Conservation (phyloP, 35 echinoderm and acorn worm species). For the Ophioderma brevispina region DNA sequence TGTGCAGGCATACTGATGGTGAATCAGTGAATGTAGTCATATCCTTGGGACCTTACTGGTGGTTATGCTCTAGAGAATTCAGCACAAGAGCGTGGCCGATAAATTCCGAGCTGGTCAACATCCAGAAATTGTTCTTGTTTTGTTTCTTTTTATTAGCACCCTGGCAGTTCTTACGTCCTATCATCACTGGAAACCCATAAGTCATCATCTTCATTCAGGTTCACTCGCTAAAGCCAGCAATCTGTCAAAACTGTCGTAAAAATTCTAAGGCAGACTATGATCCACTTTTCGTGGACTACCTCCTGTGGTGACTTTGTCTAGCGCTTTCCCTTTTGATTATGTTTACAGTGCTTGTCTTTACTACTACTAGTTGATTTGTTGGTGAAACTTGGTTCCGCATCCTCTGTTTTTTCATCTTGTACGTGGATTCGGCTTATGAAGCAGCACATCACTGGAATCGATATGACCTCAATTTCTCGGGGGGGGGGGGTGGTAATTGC, state of each 20-base stretch:
- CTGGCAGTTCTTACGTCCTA: not conserved
- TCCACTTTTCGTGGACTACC: not conserved
- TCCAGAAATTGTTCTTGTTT: conserved; percentile 62
- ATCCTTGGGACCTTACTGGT: conserved; percentile 81
- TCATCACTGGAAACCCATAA: not conserved
- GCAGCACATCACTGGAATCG: too few species aligned
- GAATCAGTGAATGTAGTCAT: conserved; percentile 23
- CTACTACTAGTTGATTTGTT: too few species aligned
- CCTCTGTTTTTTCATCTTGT: too few species aligned
- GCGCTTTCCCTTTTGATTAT: too few species aligned
- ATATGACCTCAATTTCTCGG: too few species aligned
- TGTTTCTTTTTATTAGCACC: not conserved
- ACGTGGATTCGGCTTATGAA: too few species aligned
- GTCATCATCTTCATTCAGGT: not conserved
- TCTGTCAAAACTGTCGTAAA: not conserved
- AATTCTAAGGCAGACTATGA: not conserved
- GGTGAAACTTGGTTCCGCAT: too few species aligned
- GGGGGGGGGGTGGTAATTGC: too few species aligned
- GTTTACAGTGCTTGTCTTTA: too few species aligned
- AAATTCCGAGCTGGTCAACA: conserved; percentile 83
- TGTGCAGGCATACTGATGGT: conserved; percentile 85
- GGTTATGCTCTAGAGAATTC: conserved; percentile 74
- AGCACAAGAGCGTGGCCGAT: conserved; percentile 70
- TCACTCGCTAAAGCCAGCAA: not conserved
- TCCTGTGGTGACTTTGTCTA: too few species aligned